A percentile compares a stretch with the other conserved stretches of the same genome.
phyloP scores from a whole-genome alignment of 2,888 invertebrate species.

The Micropterix aruncella region DNA sequence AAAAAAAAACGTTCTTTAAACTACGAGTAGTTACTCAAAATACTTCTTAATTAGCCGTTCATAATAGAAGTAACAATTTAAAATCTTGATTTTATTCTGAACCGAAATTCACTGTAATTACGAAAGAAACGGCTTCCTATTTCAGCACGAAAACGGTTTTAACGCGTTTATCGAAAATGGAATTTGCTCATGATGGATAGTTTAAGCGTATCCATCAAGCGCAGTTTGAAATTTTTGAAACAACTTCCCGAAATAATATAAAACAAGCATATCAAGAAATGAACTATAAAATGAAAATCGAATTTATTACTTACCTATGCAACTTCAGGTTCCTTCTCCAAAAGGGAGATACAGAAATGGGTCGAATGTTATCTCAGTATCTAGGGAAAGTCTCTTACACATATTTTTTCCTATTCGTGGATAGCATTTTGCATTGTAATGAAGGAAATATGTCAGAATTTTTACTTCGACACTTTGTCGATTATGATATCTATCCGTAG shows the following conservation, averaged over 20 bases:
- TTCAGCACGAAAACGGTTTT: neutral
- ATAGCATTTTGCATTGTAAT: neutral
- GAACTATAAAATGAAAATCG: no score
- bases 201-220: neutral
- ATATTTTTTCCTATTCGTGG: neutral
- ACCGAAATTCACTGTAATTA: neutral
- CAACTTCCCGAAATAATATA: neutral
- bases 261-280: no score
- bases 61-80: no score
- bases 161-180: neutral
- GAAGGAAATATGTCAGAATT: neutral
- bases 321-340: neutral
- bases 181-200: neutral
- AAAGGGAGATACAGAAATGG: neutral
- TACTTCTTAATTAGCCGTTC: no score
- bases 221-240: neutral
- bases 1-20: no score
- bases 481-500: neutral
- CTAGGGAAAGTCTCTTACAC: neutral
- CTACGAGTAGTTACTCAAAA: no score
- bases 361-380: neutral
- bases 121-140: neutral
- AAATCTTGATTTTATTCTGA: neutral
- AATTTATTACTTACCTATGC: neutral
- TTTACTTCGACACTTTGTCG: neutral